phyloP scores from a whole-genome alignment of 1,140 invertebrate species.

The Bombus breviceps region DNA sequence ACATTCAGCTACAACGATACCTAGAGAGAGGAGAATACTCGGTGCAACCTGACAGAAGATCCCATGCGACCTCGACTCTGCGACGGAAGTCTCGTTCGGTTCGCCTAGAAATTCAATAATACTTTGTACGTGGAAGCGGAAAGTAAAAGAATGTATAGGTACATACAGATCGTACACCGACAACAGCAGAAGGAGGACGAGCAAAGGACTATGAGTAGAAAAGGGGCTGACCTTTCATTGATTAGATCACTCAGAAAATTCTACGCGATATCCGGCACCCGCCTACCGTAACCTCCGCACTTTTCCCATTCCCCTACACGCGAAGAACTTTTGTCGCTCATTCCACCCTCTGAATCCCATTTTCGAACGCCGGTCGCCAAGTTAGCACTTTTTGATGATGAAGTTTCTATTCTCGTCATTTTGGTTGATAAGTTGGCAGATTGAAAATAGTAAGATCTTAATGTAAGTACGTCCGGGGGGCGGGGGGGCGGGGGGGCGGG shows the following conservation, averaged over 20 bases:
- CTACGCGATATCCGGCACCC: conserved; percentile 30
- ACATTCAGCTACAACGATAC: conserved; percentile 21
- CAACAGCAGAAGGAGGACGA: not conserved
- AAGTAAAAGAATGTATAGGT: conserved; percentile 27
- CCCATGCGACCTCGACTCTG: not conserved
- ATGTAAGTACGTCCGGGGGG: not conserved
- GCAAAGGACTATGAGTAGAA: not conserved
- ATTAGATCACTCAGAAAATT: conserved; percentile 53
- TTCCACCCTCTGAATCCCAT: not conserved
- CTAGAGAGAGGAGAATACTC: not conserved
- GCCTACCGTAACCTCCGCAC: not conserved
- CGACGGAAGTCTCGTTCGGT: conserved; percentile 14
- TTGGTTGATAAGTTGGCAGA: not conserved
- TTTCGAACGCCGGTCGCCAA: no score
- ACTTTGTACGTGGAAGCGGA: conserved; percentile 33
- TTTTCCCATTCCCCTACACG: not conserved
- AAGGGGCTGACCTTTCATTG: conserved; percentile 40
- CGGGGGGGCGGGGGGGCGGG: not conserved
- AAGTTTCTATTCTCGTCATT: not conserved
- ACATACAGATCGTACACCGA: not conserved
- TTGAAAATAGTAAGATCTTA: not conserved
- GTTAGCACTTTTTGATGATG: not conserved
- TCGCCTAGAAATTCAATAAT: conserved; percentile 48
- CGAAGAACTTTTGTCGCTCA: conserved; percentile 20
- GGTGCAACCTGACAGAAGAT: conserved; percentile 32